These are phyloP conservation scores for Colinus virginianus DNA, from an alignment of 2,113 vertebrate genomes.

Conservation along the genomic window DNA sequence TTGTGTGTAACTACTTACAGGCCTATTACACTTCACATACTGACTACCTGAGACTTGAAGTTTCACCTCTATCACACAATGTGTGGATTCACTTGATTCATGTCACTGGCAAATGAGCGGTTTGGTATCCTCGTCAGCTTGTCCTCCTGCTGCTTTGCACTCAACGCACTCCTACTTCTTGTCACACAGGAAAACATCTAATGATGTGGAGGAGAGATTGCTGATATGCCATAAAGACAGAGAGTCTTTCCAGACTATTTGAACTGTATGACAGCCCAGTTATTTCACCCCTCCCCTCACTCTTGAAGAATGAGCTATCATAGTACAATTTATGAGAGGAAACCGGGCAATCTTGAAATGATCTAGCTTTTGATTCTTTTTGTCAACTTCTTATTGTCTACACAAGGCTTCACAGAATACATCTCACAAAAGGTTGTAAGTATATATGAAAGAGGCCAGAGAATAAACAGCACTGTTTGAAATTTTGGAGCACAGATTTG, in stretches of 20 bases:
- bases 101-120: accelerated
- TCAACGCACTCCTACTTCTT: neutral
- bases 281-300: neutral
- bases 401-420: neutral
- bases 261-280: neutral
- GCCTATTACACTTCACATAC: neutral
- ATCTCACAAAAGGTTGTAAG: neutral
- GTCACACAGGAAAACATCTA: neutral
- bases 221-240: neutral
- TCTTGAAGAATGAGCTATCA: neutral
- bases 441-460: neutral
- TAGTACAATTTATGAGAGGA: neutral
- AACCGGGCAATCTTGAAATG: neutral
- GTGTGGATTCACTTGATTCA: accelerated
- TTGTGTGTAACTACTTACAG: neutral
- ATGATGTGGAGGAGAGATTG: neutral
- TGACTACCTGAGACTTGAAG: neutral
- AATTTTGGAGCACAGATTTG: neutral
- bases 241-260: neutral
- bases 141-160: neutral
- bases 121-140: neutral
- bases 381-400: neutral
- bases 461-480: neutral
- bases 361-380: neutral
- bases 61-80: neutral